These are phyloP conservation scores for Oopsacas minuta DNA, from an alignment of 37 sponge, comb jelly and placozoan species.

Conservation along the genomic window DNA sequence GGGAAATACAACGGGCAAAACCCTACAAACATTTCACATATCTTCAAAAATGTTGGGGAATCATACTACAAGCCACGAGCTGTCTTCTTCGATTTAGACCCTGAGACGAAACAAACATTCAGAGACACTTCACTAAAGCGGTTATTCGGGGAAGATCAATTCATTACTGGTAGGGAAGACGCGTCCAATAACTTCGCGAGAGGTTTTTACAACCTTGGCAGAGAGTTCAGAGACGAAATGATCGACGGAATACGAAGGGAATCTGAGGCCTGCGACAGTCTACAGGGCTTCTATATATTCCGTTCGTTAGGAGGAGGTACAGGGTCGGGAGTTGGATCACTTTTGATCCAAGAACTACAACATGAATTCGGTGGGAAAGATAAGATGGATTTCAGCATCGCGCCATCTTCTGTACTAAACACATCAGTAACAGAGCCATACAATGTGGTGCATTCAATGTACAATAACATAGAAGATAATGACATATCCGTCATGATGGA, in stretches of 20 bases:
- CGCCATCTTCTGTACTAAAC: neutral
- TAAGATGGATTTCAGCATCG: neutral
- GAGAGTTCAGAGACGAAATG: constrained; percentile 7
- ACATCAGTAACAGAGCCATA: neutral
- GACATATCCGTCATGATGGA: neutral
- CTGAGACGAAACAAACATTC: neutral
- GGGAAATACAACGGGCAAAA: neutral
- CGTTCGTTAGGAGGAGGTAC: neutral
- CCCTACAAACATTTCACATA: neutral
- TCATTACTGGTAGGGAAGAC: neutral
- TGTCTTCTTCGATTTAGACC: constrained; percentile 15
- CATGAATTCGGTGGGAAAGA: constrained; percentile 12
- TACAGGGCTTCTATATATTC: constrained; percentile 1
- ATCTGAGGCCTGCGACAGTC: neutral
- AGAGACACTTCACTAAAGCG: neutral
- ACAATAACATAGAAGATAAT: neutral
- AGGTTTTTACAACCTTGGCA: neutral
- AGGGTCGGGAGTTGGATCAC: neutral
- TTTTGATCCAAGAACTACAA: constrained; percentile 1
- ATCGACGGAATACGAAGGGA: neutral
- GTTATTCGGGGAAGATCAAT: neutral
- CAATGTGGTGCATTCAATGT: constrained; percentile 14
- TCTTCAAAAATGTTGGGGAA: neutral
- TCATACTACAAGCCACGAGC: neutral
- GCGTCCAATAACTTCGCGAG: neutral